Conservation (phyloP, 2,888 invertebrate genomes). For the Pyrochroa serraticornis region DNA sequence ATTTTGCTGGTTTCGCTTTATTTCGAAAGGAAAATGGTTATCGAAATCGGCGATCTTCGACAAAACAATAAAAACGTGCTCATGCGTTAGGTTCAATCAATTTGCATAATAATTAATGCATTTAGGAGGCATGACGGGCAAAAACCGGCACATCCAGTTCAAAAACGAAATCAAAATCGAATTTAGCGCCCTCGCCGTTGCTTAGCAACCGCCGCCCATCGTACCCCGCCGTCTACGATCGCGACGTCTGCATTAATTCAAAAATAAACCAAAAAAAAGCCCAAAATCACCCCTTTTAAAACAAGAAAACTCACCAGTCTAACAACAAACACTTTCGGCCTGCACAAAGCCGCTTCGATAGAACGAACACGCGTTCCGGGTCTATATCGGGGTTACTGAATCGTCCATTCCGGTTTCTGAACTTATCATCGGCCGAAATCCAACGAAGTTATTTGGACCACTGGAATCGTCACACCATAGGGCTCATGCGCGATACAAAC, state of each 20-base stretch:
- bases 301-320: conserved; percentile 7
- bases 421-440: conserved; percentile 3
- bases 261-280: conserved; percentile 5
- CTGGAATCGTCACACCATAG: conserved; percentile 9
- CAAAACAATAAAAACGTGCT: no score
- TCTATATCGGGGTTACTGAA: conserved; percentile 19
- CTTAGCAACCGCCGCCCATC: conserved; percentile 7
- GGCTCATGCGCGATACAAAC: conserved; percentile 8
- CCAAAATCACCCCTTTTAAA: conserved; percentile 9
- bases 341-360: conserved; percentile 6
- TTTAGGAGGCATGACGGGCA: no score
- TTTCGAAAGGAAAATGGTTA: no score
- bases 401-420: conserved; percentile 8
- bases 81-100: no score
- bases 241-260: background rate
- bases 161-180: conserved; percentile 4
- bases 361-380: conserved; percentile 10
- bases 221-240: conserved; percentile 1
- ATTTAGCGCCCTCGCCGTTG: conserved; percentile 19
- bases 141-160: background rate
- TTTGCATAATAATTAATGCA: no score
- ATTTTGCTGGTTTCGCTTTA: no score
- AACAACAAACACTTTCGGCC: conserved; percentile 10
- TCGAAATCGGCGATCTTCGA: no score
- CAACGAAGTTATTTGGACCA: conserved; percentile 5